Evolutionary conservation across 2,888 invertebrate species (phyloP), one percentile per base, ranked within the genome.

Genomic region (Stenoptilia bipunctidactyla): DNA sequence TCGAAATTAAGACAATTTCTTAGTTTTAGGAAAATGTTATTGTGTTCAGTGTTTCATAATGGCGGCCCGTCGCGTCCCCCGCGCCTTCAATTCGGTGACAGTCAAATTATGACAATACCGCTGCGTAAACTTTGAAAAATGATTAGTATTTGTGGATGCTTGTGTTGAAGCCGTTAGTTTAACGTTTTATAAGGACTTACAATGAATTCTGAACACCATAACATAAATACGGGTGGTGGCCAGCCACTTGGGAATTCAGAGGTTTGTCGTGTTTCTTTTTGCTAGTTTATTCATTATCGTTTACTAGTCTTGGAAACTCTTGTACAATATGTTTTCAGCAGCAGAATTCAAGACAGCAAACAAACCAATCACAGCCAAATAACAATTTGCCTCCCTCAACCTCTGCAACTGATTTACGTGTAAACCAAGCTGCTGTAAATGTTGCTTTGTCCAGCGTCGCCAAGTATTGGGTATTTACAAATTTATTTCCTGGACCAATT

Each of bases 391-490:
- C 85, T 43, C 80, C 87, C 37, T 85, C 87, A 39, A 86, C 87
- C 40, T 85, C 87, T 45, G 87, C 88, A 37, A 88, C 88, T 5
- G 88, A 88, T 63, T 65, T 88, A 36, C 66, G 88, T 57, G 88
- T 88, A 35, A 88, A 88, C 60, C 87, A 88, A 0, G 87, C 88
- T 37, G 88, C 88, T 43, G 83, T 89, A 49, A 88, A 88, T 66
- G 89, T 91, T 58, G 89, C 91, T 60, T 85, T 90, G 76, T 89
- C 89, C 64, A 90, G 88, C 77, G 90, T 91, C 59, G 91, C 92
- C 50, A 92, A 92, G 72, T 92, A 92, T 71, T 92, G 92, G 92
- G 92, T 92, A 63, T 88, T 93, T 67, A 92, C 92, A 46, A 92
- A 92, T 86, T 83, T 92, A 51, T 89, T 92, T 64, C 92, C 92